Evolutionary conservation across 2,797 vertebrate genomes (phyloP).

Genomic region (Semaprochilodus insignis): DNA sequence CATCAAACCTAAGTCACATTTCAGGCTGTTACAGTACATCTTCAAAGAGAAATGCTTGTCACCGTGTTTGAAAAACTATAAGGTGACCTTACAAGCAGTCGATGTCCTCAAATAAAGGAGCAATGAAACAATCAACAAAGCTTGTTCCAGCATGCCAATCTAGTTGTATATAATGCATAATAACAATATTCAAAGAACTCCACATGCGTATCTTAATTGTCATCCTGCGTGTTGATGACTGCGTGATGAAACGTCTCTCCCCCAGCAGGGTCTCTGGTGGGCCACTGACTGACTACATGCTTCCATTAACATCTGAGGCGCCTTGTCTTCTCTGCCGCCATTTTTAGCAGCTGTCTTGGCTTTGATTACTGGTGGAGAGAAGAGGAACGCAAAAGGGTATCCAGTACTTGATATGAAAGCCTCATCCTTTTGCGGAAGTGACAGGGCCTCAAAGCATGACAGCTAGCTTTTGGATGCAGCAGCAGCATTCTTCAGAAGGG

Average conservation of each 20-base stretch:
- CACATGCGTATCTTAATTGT: slow-evolving; percentile 23
- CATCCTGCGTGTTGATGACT: slow-evolving; percentile 22
- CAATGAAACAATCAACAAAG: slow-evolving; percentile 16
- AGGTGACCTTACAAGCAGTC: slow-evolving; percentile 21
- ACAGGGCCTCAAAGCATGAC: slow-evolving; percentile 63
- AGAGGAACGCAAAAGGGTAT: slow-evolving; percentile 65
- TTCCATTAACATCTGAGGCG: slow-evolving; percentile 64
- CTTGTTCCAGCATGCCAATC: slow-evolving; percentile 11
- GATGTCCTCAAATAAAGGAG: slow-evolving; percentile 8
- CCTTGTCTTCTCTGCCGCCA: slow-evolving; percentile 59
- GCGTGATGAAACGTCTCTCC: slow-evolving; percentile 22
- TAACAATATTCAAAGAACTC: slow-evolving; percentile 20
- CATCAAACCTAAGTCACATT: neutral
- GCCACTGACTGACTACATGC: slow-evolving; percentile 21
- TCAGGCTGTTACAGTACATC: neutral
- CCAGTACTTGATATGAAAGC: slow-evolving; percentile 31
- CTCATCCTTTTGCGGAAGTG: slow-evolving; percentile 63
- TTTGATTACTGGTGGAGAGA: slow-evolving; percentile 69
- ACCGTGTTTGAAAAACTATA: neutral
- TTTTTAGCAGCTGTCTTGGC: slow-evolving; percentile 73
- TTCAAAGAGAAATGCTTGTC: neutral
- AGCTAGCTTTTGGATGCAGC: slow-evolving; percentile 53
- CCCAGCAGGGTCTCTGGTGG: slow-evolving; percentile 23
- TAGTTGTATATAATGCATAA: slow-evolving; percentile 23
- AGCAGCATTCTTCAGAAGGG: slow-evolving; percentile 50